Evolutionary conservation across 2,888 invertebrate genomes (phyloP).

Genomic region (Parnassius smintheus): DNA sequence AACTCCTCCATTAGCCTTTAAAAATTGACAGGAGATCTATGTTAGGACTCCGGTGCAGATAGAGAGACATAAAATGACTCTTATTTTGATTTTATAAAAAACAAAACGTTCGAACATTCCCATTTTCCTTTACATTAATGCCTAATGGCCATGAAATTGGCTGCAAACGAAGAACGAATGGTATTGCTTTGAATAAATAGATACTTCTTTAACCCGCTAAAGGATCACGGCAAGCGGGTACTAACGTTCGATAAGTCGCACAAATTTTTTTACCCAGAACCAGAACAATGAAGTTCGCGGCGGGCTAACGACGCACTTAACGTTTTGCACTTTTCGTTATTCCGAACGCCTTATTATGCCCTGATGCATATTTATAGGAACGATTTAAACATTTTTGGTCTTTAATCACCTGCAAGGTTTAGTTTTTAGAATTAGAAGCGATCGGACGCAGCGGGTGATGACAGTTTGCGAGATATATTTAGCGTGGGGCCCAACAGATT

Average conservation of each 20-base stretch:
- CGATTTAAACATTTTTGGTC: conserved; percentile 15
- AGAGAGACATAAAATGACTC: no score
- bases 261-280: conserved; percentile 31
- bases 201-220: conserved; percentile 8
- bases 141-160: conserved; percentile 26
- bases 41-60: no score
- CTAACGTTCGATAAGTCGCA: neutral
- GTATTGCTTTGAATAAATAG: conserved; percentile 17
- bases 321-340: conserved; percentile 29
- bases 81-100: no score
- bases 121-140: conserved; percentile 13
- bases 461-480: neutral
- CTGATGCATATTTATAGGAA: conserved; percentile 39
- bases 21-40: no score
- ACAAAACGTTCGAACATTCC: conserved; percentile 2
- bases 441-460: neutral
- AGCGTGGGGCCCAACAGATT: no score
- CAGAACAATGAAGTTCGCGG: conserved; percentile 37
- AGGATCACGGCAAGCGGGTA: neutral
- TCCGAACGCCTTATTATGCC: conserved; percentile 31
- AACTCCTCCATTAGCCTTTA: no score
- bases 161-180: conserved; percentile 10
- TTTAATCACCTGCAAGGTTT: neutral
- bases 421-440: neutral
- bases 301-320: conserved; percentile 40